A percentile compares a stretch with the other conserved stretches of the same genome.
Conservation (phyloP, 2,888 invertebrate genomes). For the Patella ulyssiponensis region DNA sequence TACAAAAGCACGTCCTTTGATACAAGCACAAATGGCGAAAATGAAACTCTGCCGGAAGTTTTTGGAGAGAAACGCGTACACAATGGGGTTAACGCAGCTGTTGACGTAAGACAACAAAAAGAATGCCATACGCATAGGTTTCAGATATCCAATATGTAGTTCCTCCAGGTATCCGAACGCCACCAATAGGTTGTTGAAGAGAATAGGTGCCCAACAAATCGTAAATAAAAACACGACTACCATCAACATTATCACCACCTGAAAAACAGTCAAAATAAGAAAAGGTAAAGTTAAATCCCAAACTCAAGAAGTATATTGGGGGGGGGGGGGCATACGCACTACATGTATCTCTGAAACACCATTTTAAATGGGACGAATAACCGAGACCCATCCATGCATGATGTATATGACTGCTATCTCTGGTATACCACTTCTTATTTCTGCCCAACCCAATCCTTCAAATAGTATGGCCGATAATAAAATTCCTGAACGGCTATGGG, state of each 20-base stretch:
- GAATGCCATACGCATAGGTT: conserved; percentile 78
- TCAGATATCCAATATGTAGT: conserved; percentile 75
- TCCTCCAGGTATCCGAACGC: conserved; percentile 76
- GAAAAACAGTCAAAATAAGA: conserved; percentile 41
- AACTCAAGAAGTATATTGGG: background rate
- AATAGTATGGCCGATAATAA: no score
- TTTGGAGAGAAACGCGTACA: conserved; percentile 83
- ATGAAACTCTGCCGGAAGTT: conserved; percentile 76
- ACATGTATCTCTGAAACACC: no score
- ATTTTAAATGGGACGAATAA: no score
- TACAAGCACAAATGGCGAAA: conserved; percentile 48
- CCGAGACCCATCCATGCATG: no score
- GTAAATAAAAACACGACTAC: conserved; percentile 80
- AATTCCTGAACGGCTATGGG: no score
- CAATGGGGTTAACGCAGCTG: conserved; percentile 81
- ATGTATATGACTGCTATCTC: no score
- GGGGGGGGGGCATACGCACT: background rate
- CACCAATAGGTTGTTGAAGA: conserved; percentile 79
- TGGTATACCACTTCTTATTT: no score
- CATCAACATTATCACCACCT: conserved; percentile 82
- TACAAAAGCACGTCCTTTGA: conserved; percentile 44
- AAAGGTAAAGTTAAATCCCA: background rate
- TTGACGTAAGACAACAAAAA: conserved; percentile 80
- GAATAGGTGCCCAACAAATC: conserved; percentile 80
- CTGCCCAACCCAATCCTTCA: no score